Evolutionary conservation across 1,140 invertebrate genomes (phyloP), one percentile per base, ranked within the genome.

Genomic region (Hylyphantes graminicola): DNA sequence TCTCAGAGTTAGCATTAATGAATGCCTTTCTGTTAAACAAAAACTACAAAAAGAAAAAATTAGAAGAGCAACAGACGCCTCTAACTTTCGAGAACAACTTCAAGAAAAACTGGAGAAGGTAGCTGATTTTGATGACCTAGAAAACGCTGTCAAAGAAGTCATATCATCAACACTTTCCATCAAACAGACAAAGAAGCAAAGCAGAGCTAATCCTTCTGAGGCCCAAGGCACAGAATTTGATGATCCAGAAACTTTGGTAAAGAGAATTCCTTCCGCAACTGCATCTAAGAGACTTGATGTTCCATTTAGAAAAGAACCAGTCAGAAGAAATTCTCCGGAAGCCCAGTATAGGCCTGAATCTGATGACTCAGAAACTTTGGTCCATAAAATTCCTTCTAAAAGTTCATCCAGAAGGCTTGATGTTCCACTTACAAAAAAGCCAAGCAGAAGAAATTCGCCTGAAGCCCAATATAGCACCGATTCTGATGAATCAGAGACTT

Each of bases 1-100:
- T 5, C 80, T 83, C 7, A 48, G 80, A 13, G 80, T 74, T 17
- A 83, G 80, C 48, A 55, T 83, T 15, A 55, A 73, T 67, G 80
- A 83, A 65, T 83, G 80, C 50, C 53, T 83, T 15, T 7, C 12
- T 48, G 12, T 83, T 13, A 83, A 75, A 51, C 55, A 83, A 7
- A 75, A 74, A 17, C 11, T 83, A 15, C 72, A 74, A 55, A 7
- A 54, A 15, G 57, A 57, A 17, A 19, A 64, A 67, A 35, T 54
- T 10, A 8, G 54, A 10, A 65, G 63, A 55, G 80, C 74, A 67
- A 67, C 17, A 55, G 70, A 83, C 54, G 67, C 55, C 19, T 9
- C 12, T 0, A 65, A 35, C 64, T 74, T 65, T 17, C 13, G 35
- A 6, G 13, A 50, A 15, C 55, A 64, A 15, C 54, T 81, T 19